Evolutionary conservation across 2,797 vertebrate genomes (phyloP).

Genomic region (Bufotes viridis): DNA sequence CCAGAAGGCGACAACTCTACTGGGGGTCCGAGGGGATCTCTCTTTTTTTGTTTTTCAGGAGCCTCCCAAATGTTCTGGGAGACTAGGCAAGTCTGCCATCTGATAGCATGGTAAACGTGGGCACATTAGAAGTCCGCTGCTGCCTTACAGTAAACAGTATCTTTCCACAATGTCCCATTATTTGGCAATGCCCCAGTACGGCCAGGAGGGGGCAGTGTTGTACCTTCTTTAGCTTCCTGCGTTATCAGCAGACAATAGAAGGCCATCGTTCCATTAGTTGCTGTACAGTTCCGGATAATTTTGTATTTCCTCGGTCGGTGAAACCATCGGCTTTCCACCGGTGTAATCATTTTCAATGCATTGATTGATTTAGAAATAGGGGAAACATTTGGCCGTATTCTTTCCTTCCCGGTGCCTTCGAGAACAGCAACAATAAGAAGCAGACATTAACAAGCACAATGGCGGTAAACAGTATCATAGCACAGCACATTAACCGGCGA

Average conservation of each 20-base stretch:
- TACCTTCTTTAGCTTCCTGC: background rate
- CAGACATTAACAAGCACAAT: slow-evolving; percentile 34
- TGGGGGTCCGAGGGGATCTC: no score
- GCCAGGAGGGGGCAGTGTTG: slow-evolving; percentile 39
- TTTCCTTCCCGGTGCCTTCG: background rate
- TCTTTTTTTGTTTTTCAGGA: no score
- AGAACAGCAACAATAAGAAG: background rate
- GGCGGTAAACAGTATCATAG: slow-evolving; percentile 19
- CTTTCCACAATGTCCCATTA: background rate
- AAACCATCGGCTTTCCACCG: slow-evolving; percentile 42
- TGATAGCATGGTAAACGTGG: no score
- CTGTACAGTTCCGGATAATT: slow-evolving; percentile 43
- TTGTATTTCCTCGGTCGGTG: slow-evolving; percentile 37
- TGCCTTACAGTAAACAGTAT: background rate
- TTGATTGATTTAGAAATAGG: slow-evolving; percentile 38
- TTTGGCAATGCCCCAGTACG: background rate
- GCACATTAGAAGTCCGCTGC: no score
- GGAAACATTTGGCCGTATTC: background rate
- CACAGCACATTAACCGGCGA: background rate
- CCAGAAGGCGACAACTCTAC: no score
- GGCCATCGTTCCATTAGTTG: background rate
- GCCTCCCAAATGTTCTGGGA: no score
- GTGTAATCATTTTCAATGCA: slow-evolving; percentile 55
- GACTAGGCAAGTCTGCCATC: no score
- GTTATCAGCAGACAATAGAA: background rate